Base-by-base conservation (phyloP, 2,888 invertebrate species). In the Drosophila picticornis region DNA sequence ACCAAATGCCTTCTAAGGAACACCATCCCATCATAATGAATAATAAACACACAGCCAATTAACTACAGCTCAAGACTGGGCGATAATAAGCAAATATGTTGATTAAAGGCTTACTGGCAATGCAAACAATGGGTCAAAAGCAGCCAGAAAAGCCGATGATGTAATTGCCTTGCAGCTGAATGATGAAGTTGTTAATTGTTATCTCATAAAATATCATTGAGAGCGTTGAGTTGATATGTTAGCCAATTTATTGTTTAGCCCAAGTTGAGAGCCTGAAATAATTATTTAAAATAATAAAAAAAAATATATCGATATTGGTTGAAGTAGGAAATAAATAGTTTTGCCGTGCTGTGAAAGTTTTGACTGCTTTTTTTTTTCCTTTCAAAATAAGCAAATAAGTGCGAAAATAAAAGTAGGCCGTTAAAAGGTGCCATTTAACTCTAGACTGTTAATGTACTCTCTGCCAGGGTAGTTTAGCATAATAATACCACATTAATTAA, bases 31-130 rank as follows among this genome's bases (percentile, higher is more conserved):
- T 46, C 22, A 16, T 46, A 46, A 46, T 46, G 25, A 25, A 74
- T 74, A 46, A 32, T 10, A 69, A 29, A 51, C 27, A 22, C 46
- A 27, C 61, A 56, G 36, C 19, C 51, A 71, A 43, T 36, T 50
- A 53, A 51, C 27, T 46, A 9, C 25, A 46, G 27, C 32, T 9
- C 13, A 19, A 29, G 48, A 9, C 34, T 50, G n/a, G 16, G 4
- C 1, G 7, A 57, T 32, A 36, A 48, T 55, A 25, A 9, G 10
- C 38, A 9, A 48, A 57, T 57, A 53, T 38, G 11, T 13, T 48
- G 40, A 52, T 64, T 22, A 72, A 71, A 32, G 52, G 51, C 46
- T 72, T 58, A 46, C 16, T 2, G 40, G 16, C 13, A 34, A 13
- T 16, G 43, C 34, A 22, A 52, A 29, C 38, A 22, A 40, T 36